These are phyloP conservation scores for Daphoenositta chrysoptera DNA, from an alignment of 2,113 vertebrate genomes.

Conservation along the genomic window DNA sequence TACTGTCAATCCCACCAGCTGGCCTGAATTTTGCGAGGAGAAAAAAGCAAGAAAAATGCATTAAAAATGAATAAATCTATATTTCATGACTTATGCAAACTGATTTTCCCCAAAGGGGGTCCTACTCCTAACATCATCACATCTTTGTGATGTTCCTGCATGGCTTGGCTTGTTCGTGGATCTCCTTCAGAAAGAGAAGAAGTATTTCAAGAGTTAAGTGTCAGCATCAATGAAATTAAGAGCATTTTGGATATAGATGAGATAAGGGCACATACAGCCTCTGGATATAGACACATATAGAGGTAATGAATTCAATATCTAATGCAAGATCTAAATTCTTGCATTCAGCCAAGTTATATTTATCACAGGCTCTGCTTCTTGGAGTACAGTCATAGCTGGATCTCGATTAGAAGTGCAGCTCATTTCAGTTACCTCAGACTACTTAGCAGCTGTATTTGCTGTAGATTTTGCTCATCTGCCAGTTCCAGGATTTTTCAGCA, in stretches of 20 bases:
- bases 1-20: slow-evolving; percentile 61
- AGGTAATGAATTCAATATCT: slow-evolving; percentile 59
- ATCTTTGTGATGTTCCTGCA: not conserved
- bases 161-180: not conserved
- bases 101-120: not conserved
- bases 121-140: not conserved
- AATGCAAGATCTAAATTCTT: slow-evolving; percentile 45
- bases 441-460: slow-evolving; percentile 23
- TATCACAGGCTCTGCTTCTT: slow-evolving; percentile 43
- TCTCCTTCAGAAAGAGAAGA: not conserved
- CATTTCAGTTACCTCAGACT: slow-evolving; percentile 36
- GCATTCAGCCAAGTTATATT: slow-evolving; percentile 59
- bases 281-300: slow-evolving; percentile 51
- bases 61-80: slow-evolving; percentile 53
- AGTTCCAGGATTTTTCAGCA: slow-evolving; percentile 1
- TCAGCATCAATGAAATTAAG: slow-evolving; percentile 41
- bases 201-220: slow-evolving; percentile 39
- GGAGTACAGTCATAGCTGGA: slow-evolving; percentile 37
- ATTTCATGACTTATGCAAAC: slow-evolving; percentile 35
- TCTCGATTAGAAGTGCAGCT: slow-evolving; percentile 9
- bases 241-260: slow-evolving; percentile 15
- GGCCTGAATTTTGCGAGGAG: slow-evolving; percentile 44
- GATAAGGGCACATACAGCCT: slow-evolving; percentile 43
- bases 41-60: slow-evolving; percentile 32
- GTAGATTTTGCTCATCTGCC: not conserved